phyloP scores from a whole-genome alignment of 2,113 vertebrate genomes.

The Passer domesticus region DNA sequence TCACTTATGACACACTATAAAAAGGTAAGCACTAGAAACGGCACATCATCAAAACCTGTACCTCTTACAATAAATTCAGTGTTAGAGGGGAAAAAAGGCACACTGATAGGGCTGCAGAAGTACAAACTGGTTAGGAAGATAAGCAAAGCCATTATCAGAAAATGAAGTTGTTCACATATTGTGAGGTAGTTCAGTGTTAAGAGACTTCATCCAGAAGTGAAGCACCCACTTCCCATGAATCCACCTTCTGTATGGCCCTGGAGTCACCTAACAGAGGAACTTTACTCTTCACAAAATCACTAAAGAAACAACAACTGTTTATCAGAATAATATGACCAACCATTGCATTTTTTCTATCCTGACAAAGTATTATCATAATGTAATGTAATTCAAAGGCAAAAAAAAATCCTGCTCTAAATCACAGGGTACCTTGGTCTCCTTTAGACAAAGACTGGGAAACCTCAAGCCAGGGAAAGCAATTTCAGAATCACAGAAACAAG shows the following conservation, averaged over 20 bases:
- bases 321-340: not conserved
- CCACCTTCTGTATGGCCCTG: not conserved
- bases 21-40: not conserved
- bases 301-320: not conserved
- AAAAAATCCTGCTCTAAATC: not conserved
- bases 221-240: not conserved
- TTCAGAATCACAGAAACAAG: not conserved
- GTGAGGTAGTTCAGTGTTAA: not conserved
- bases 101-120: not conserved
- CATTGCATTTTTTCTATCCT: not conserved
- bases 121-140: slow-evolving; percentile 6
- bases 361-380: not conserved
- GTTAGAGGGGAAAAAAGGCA: accelerated
- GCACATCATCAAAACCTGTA: not conserved
- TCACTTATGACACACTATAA: not conserved
- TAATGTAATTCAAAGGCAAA: not conserved
- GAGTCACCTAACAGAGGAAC: not conserved
- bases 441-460: not conserved
- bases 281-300: not conserved
- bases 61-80: not conserved
- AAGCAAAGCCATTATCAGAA: not conserved
- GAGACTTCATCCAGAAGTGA: not conserved
- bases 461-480: not conserved
- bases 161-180: not conserved
- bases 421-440: not conserved